Conservation (phyloP, 2,888 invertebrate genomes). For the Drosophila peninsularis region DNA sequence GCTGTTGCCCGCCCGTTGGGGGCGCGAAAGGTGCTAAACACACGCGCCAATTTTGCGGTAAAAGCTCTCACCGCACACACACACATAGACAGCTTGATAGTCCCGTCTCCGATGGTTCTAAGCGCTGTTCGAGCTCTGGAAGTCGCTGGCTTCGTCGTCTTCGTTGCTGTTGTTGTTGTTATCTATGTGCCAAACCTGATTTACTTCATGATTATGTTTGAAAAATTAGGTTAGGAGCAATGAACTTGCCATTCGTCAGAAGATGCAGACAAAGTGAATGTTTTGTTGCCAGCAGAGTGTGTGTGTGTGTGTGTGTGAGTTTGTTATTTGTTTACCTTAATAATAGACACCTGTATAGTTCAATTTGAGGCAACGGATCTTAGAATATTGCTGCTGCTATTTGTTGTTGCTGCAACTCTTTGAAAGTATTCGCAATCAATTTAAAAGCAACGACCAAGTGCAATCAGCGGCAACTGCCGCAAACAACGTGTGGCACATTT, state of each 20-base stretch:
- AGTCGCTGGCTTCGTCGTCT: constrained; percentile 36
- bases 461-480: constrained; percentile 41
- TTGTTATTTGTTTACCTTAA: constrained; percentile 61
- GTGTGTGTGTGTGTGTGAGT: constrained; percentile 28
- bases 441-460: constrained; percentile 27
- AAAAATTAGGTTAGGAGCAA: constrained; percentile 84
- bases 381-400: constrained; percentile 36
- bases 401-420: constrained; percentile 17
- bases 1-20: too few species aligned
- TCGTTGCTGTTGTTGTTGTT: constrained; percentile 60
- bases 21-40: constrained; percentile 73
- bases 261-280: constrained; percentile 68
- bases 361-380: constrained; percentile 44
- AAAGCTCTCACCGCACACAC: constrained; percentile 68
- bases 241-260: constrained; percentile 80
- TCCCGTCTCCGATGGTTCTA: constrained; percentile 55
- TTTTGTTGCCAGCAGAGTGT: constrained; percentile 48
- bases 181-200: constrained; percentile 78
- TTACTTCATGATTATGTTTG: constrained; percentile 82
- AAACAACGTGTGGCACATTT: constrained; percentile 41
- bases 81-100: constrained; percentile 55
- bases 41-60: constrained; percentile 75
- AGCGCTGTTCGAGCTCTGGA: constrained; percentile 47
- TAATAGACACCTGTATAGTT: constrained; percentile 71
- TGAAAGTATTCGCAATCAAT: constrained; percentile 58